phyloP scores from a whole-genome alignment of 2,797 vertebrate species.

The Takifugu rubripes region DNA sequence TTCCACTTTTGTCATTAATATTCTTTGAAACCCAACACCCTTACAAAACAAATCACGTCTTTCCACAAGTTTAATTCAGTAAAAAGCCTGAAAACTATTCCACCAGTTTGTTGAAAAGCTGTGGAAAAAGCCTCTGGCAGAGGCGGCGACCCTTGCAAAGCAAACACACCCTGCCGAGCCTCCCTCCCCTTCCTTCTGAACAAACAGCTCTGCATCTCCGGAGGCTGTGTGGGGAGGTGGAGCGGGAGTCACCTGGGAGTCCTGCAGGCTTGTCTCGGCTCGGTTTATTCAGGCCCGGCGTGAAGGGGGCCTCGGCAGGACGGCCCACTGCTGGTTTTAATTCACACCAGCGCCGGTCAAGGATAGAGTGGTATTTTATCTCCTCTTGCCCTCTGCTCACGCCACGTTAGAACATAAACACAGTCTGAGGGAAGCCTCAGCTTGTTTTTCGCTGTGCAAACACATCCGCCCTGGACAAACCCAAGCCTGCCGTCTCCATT shows the following conservation, averaged over 20 bases:
- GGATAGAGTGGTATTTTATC: slow-evolving; percentile 20
- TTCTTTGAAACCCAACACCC: too few relatives aligned
- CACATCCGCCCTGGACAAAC: slow-evolving; percentile 20
- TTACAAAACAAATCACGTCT: too few relatives aligned
- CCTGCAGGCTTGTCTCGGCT: not conserved
- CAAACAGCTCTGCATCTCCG: slow-evolving; percentile 51
- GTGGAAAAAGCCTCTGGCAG: slow-evolving; percentile 1
- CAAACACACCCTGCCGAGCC: slow-evolving; percentile 46
- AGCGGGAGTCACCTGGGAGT: slow-evolving; percentile 1
- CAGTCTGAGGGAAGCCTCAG: slow-evolving; percentile 30
- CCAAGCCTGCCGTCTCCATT: slow-evolving; percentile 29
- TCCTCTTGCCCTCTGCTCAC: slow-evolving; percentile 1
- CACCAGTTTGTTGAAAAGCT: too few relatives aligned
- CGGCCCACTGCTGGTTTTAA: slow-evolving; percentile 19
- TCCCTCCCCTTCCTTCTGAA: slow-evolving; percentile 30
- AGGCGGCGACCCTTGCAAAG: slow-evolving; percentile 34
- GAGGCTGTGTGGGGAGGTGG: slow-evolving; percentile 20
- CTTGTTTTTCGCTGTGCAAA: slow-evolving; percentile 40
- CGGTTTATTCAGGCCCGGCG: not conserved
- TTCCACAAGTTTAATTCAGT: too few relatives aligned
- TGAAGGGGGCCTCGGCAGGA: slow-evolving; percentile 18
- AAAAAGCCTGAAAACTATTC: too few relatives aligned
- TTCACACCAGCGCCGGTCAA: slow-evolving; percentile 19
- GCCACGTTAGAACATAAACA: slow-evolving; percentile 54
- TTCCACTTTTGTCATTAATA: too few relatives aligned